A percentile compares a stretch with the other conserved stretches of the same genome.
Conservation (phyloP, 2,797 vertebrate genomes). For the Podarcis lilfordi region DNA sequence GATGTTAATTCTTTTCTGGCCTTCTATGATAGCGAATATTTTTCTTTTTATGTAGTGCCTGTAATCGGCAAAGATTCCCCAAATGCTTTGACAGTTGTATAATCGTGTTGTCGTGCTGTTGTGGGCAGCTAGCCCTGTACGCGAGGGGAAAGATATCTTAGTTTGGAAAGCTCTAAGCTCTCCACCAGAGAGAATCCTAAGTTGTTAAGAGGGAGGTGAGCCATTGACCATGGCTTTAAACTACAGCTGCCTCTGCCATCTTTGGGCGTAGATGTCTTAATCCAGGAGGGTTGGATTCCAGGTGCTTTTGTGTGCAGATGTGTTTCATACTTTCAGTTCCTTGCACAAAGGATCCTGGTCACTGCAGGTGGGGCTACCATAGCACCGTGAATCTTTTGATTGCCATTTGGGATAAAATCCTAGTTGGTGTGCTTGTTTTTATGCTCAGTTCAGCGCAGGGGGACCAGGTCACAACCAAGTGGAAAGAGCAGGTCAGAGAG, state of each 20-base stretch:
- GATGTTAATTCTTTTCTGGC: background rate
- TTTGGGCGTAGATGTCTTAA: background rate
- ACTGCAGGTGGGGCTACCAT: background rate
- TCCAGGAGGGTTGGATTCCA: background rate
- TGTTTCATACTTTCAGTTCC: background rate
- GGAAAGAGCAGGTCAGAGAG: background rate
- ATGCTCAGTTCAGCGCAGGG: background rate
- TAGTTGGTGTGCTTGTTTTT: background rate
- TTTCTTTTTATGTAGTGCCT: conserved; percentile 3
- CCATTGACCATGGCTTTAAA: background rate
- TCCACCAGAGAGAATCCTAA: background rate
- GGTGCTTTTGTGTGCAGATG: background rate
- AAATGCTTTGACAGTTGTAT: conserved; percentile 3
- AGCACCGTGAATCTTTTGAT: too few relatives aligned
- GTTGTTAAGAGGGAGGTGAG: background rate
- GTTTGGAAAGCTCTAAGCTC: background rate
- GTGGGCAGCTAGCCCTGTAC: background rate
- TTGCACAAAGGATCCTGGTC: background rate
- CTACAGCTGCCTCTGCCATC: background rate
- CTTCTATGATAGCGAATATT: background rate
- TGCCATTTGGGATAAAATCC: background rate
- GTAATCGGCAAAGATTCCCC: conserved; percentile 11
- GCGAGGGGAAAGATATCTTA: background rate
- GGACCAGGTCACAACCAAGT: background rate
- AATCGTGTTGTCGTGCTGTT: background rate